Percentiles rank a stretch among this genome's conserved stretches.
These are phyloP conservation scores for Helostoma temminkii DNA, from an alignment of 2,797 vertebrate species.

Conservation along the genomic window DNA sequence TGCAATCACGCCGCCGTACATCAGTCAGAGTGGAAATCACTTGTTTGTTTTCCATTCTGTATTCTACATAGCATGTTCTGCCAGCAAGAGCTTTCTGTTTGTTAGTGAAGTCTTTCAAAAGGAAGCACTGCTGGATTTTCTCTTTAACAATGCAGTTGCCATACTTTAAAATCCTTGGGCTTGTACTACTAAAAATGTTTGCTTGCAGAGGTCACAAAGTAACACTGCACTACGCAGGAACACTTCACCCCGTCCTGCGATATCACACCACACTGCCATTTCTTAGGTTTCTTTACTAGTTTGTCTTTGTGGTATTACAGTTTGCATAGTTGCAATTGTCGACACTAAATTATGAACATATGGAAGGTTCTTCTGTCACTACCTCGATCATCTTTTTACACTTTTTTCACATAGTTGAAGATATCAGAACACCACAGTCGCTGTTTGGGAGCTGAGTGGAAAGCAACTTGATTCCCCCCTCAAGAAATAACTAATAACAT, in stretches of 20 bases:
- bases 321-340: background rate
- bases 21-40: conserved; percentile 35
- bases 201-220: conserved; percentile 4
- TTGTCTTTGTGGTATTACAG: background rate
- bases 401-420: too few species aligned
- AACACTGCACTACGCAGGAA: too few species aligned
- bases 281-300: background rate
- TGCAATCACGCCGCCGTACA: conserved; percentile 7
- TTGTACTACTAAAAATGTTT: background rate
- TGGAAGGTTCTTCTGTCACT: too few species aligned
- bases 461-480: too few species aligned
- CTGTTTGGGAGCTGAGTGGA: too few species aligned
- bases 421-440: too few species aligned
- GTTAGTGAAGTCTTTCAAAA: conserved; percentile 12
- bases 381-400: too few species aligned
- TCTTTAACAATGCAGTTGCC: background rate
- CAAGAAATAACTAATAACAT: too few species aligned
- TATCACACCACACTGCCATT: background rate
- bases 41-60: conserved; percentile 30
- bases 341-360: too few species aligned
- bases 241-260: background rate
- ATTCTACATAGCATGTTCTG: background rate
- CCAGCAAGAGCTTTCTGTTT: background rate
- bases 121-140: background rate
- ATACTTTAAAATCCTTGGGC: background rate